A percentile compares a stretch with the other conserved stretches of the same genome.
These are phyloP conservation scores for Pachliopta kotzebuea DNA, from an alignment of 2,888 invertebrate species.

Conservation along the genomic window DNA sequence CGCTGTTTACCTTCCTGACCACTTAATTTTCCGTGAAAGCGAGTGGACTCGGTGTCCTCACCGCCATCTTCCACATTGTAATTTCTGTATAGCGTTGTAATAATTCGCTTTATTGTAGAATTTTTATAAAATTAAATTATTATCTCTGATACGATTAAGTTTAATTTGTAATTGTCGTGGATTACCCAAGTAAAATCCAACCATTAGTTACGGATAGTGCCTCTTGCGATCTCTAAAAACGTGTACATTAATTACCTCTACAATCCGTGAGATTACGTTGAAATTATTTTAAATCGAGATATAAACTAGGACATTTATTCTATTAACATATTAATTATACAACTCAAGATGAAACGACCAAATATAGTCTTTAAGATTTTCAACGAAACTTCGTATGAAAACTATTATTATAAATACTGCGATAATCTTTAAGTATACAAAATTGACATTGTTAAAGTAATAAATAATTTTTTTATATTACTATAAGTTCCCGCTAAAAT, in stretches of 20 bases:
- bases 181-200: constrained; percentile 14
- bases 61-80: not conserved
- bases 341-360: too few species aligned
- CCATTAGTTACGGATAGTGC: constrained; percentile 24
- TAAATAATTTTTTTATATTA: too few species aligned
- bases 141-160: constrained; percentile 23
- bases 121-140: not conserved
- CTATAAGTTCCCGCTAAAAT: too few species aligned
- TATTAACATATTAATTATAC: not conserved
- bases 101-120: not conserved
- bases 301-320: not conserved
- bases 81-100: too few species aligned
- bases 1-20: constrained; percentile 41
- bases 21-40: constrained; percentile 40
- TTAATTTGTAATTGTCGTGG: not conserved
- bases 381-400: too few species aligned
- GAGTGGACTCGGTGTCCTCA: constrained; percentile 34
- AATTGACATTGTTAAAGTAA: too few species aligned
- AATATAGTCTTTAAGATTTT: too few species aligned
- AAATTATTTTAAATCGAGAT: not conserved
- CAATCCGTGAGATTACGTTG: not conserved
- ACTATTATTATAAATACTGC: too few species aligned
- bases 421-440: too few species aligned
- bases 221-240: constrained; percentile 10
- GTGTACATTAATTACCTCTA: constrained; percentile 1